phyloP scores from a whole-genome alignment of 2,888 invertebrate species.

The Notodonta ziczac region DNA sequence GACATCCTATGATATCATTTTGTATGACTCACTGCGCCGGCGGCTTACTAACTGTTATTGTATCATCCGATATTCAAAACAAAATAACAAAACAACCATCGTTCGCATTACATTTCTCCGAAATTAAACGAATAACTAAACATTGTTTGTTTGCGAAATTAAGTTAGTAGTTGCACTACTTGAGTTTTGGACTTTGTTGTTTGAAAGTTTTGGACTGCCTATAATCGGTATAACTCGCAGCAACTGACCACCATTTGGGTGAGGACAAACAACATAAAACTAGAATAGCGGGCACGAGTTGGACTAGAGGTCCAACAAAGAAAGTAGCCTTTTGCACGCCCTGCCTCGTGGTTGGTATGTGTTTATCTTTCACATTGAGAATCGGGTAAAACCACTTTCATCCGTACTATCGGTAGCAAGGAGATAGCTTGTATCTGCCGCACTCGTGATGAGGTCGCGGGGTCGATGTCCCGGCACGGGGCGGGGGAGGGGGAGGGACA shows the following conservation, averaged over 20 bases:
- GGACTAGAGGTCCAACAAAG: too few species aligned
- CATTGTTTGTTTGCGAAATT: not conserved
- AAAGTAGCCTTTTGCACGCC: too few species aligned
- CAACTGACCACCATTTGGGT: too few species aligned
- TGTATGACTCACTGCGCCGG: not conserved
- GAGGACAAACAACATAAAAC: too few species aligned
- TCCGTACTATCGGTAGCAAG: not conserved
- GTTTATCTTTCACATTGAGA: not conserved
- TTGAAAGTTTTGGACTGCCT: too few species aligned
- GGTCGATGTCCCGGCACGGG: constrained; percentile 14
- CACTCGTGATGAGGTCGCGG: constrained; percentile 19
- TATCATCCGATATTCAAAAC: not conserved
- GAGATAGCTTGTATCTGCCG: constrained; percentile 1
- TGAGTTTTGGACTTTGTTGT: too few species aligned
- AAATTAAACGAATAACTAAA: not conserved
- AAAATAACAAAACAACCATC: not conserved
- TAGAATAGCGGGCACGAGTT: too few species aligned
- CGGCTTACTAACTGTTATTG: not conserved
- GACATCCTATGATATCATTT: too few species aligned
- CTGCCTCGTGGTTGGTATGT: too few species aligned
- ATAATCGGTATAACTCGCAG: too few species aligned
- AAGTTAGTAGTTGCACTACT: not conserved
- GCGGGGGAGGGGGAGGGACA: not conserved
- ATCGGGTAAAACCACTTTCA: not conserved
- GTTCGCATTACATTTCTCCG: not conserved